These are phyloP conservation scores for Sminthurinus aureus DNA, from an alignment of 2,888 invertebrate genomes.

Conservation along the genomic window DNA sequence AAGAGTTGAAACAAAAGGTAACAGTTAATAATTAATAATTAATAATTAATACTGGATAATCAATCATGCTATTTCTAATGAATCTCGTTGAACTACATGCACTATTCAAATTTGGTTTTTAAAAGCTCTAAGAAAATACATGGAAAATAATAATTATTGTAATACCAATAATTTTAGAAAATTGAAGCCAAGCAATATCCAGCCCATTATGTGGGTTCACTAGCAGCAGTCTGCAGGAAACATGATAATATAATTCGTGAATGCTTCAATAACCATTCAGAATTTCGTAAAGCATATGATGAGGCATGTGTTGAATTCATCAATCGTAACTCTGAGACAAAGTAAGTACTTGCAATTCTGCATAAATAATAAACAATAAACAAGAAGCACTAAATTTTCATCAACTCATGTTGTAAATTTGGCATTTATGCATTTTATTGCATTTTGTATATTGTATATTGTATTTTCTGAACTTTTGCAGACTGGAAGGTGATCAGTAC, in stretches of 20 bases:
- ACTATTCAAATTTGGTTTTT: neutral
- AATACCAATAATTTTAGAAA: neutral
- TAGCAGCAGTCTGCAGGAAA: conserved; percentile 2
- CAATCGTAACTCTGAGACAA: conserved; percentile 21
- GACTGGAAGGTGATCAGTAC: conserved; percentile 10
- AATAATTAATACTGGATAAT: too few species aligned
- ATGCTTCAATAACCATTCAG: conserved; percentile 20
- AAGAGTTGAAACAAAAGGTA: conserved; percentile 1
- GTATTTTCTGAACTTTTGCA: neutral
- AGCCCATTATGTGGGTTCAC: conserved; percentile 12
- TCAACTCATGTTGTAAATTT: too few species aligned
- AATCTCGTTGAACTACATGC: neutral
- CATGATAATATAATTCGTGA: conserved; percentile 18
- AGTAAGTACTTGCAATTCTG: neutral
- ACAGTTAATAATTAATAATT: too few species aligned
- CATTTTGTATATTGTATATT: too few species aligned
- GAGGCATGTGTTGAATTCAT: conserved; percentile 21
- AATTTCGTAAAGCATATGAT: conserved; percentile 30
- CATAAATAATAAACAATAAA: neutral
- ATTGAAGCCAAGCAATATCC: conserved; percentile 16
- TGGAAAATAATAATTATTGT: neutral
- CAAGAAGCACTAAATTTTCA: neutral
- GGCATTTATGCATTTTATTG: too few species aligned
- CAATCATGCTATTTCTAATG: too few species aligned
- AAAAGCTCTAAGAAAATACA: neutral